A percentile compares a stretch with the other conserved stretches of the same genome.
Conservation (phyloP, 2,888 invertebrate genomes). For the Drosophila neonasuta region DNA sequence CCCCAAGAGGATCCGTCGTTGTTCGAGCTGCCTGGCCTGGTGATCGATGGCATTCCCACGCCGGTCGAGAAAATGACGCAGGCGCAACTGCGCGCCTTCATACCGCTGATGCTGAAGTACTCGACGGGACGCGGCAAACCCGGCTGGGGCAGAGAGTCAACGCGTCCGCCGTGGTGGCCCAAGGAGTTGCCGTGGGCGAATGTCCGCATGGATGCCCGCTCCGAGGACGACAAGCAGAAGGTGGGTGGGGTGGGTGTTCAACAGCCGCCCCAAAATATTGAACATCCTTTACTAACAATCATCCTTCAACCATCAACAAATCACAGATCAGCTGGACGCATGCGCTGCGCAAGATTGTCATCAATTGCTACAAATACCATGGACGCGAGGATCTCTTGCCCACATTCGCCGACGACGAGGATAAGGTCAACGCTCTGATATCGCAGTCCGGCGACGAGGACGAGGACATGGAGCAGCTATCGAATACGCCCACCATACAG, state of each 20-base stretch:
- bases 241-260: slow-evolving; percentile 83
- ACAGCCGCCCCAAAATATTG: slow-evolving; percentile 42
- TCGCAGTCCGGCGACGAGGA: slow-evolving; percentile 77
- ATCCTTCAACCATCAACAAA: not conserved
- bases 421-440: slow-evolving; percentile 87
- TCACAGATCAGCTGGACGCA: slow-evolving; percentile 98
- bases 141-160: slow-evolving; percentile 98
- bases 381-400: slow-evolving; percentile 97
- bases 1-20: slow-evolving; percentile 92
- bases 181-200: slow-evolving; percentile 99
- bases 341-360: slow-evolving; percentile 96
- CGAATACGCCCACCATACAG: slow-evolving; percentile 70
- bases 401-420: slow-evolving; percentile 95
- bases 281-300: slow-evolving; percentile 41
- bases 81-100: slow-evolving; percentile 97
- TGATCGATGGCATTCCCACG: slow-evolving; percentile 98
- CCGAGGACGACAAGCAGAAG: slow-evolving; percentile 98
- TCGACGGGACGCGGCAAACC: slow-evolving; percentile 98
- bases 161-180: slow-evolving; percentile 99
- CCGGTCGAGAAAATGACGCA: slow-evolving; percentile 99
- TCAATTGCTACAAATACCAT: slow-evolving; percentile 99
- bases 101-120: slow-evolving; percentile 98
- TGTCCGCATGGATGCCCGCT: slow-evolving; percentile 97
- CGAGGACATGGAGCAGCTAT: slow-evolving; percentile 75
- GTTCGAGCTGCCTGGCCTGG: slow-evolving; percentile 97